phyloP scores from a whole-genome alignment of 2,113 vertebrate genomes.

The Tetrao urogallus region DNA sequence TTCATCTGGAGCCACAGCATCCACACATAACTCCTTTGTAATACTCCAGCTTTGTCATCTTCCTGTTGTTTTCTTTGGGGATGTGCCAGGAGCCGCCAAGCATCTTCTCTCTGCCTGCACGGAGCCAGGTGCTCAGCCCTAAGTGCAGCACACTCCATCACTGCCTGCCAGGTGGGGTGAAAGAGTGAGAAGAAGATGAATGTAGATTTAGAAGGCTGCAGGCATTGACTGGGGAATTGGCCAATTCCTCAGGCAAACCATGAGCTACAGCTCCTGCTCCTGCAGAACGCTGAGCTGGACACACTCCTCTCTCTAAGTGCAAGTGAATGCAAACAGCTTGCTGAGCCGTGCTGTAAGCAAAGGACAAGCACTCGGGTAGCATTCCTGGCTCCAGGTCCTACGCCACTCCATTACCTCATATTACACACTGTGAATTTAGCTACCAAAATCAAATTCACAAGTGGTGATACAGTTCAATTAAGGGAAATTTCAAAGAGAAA shows the following conservation, averaged over 20 bases:
- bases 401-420: background rate
- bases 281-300: background rate
- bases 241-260: background rate
- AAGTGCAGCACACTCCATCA: background rate
- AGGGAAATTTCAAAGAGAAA: background rate
- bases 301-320: background rate
- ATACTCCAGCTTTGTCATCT: background rate
- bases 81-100: background rate
- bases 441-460: background rate
- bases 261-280: background rate
- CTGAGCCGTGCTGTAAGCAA: background rate
- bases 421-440: background rate
- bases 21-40: background rate
- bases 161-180: background rate
- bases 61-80: background rate
- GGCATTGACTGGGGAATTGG: background rate
- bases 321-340: background rate
- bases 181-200: background rate
- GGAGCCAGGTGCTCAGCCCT: background rate
- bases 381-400: background rate
- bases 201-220: background rate
- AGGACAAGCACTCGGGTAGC: background rate
- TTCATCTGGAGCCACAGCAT: background rate
- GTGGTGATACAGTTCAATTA: background rate
- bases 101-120: background rate